Evolutionary conservation across 2,888 invertebrate genomes (phyloP).

Genomic region (Trachelus tabidus): DNA sequence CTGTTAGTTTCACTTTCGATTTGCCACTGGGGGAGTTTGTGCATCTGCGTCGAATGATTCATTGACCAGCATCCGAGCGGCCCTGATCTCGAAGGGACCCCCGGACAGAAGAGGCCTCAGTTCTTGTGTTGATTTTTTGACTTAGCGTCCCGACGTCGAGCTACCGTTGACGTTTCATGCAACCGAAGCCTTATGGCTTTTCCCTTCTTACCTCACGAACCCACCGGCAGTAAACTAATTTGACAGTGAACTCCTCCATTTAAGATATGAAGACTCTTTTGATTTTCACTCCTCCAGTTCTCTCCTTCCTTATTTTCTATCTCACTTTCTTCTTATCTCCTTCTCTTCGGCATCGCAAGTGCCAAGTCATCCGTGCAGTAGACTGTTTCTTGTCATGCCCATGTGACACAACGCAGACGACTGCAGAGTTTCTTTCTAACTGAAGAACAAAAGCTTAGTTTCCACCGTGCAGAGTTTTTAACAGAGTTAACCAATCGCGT

Average conservation of each 20-base stretch:
- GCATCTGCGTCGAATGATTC: slow-evolving; percentile 37
- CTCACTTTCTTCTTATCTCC: slow-evolving; percentile 7
- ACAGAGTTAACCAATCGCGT: too few species aligned
- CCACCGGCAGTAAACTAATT: slow-evolving; percentile 21
- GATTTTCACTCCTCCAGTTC: slow-evolving; percentile 14
- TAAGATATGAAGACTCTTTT: slow-evolving; percentile 1
- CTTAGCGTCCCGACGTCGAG: slow-evolving; percentile 41
- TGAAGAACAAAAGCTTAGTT: background rate
- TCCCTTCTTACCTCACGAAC: slow-evolving; percentile 9
- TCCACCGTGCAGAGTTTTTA: background rate
- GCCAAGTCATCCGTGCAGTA: background rate
- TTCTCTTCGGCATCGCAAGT: background rate
- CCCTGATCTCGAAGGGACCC: slow-evolving; percentile 27
- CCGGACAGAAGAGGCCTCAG: slow-evolving; percentile 19
- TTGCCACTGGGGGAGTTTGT: slow-evolving; percentile 11
- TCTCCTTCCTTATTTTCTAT: slow-evolving; percentile 12
- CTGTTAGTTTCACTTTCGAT: background rate
- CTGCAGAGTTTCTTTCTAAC: background rate
- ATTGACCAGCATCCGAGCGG: slow-evolving; percentile 24
- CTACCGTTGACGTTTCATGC: slow-evolving; percentile 37
- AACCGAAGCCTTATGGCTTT: background rate
- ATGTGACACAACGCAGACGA: background rate
- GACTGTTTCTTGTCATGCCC: background rate
- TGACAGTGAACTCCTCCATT: slow-evolving; percentile 18
- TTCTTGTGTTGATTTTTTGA: slow-evolving; percentile 56